phyloP scores from a whole-genome alignment of 2,888 invertebrate species.

The Leptothorax acervorum region DNA sequence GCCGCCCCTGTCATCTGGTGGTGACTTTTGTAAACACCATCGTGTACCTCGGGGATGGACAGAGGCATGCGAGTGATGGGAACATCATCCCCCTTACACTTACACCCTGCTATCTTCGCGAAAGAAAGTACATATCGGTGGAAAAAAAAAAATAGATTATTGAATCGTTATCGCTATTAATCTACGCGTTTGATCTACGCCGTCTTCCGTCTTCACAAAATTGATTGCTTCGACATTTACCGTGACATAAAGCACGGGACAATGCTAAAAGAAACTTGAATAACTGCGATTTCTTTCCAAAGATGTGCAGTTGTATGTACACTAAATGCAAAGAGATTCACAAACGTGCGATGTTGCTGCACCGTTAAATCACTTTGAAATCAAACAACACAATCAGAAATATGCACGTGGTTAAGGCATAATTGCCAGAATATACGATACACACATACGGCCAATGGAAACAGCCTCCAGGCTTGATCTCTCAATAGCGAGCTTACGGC shows the following conservation, averaged over 20 bases:
- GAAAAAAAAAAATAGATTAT: slow-evolving; percentile 16
- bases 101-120: slow-evolving; percentile 2
- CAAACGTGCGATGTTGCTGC: background rate
- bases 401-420: slow-evolving; percentile 63
- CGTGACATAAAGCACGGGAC: background rate
- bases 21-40: slow-evolving; percentile 84
- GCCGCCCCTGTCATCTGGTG: slow-evolving; percentile 83
- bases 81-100: slow-evolving; percentile 34
- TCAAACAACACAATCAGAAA: slow-evolving; percentile 13
- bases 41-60: slow-evolving; percentile 53
- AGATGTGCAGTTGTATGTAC: background rate
- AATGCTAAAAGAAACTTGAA: background rate
- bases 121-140: background rate
- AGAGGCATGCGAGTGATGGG: slow-evolving; percentile 58
- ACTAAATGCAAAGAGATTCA: background rate
- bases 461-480: slow-evolving; percentile 72
- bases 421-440: slow-evolving; percentile 68
- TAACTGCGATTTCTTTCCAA: background rate
- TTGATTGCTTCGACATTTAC: background rate
- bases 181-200: background rate
- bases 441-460: slow-evolving; percentile 47
- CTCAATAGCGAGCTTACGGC: slow-evolving; percentile 75
- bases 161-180: background rate
- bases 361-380: slow-evolving; percentile 22
- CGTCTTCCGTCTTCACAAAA: background rate